Percentiles rank a stretch among this genome's conserved stretches.
Evolutionary conservation across 2,888 invertebrate species (phyloP).

Genomic region (Agrochola litura): DNA sequence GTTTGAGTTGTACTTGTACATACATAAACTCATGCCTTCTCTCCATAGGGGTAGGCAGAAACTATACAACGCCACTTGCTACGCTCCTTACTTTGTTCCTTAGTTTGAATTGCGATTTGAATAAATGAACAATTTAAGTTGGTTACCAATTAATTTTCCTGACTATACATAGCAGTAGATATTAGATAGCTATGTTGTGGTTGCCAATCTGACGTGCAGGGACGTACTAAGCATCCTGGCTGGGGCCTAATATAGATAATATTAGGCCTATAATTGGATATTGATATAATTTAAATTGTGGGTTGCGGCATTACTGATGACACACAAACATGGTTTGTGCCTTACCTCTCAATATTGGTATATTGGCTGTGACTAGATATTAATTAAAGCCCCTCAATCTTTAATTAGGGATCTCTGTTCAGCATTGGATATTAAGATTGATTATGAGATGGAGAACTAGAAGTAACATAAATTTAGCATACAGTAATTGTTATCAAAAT

Average conservation of each 20-base stretch:
- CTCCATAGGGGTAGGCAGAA: neutral
- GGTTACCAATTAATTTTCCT: neutral
- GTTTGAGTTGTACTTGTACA: neutral
- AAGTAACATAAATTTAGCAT: neutral
- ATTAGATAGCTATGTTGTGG: conserved; percentile 2
- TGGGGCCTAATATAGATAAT: conserved; percentile 10
- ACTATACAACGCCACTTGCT: neutral
- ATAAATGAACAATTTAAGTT: neutral
- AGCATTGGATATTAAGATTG: neutral
- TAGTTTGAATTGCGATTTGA: neutral
- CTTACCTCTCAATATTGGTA: conserved; percentile 10
- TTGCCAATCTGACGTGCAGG: conserved; percentile 8
- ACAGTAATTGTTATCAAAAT: too few relatives aligned
- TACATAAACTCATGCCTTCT: neutral
- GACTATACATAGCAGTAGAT: too few relatives aligned
- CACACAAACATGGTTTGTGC: neutral
- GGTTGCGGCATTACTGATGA: conserved; percentile 5
- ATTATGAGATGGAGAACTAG: neutral
- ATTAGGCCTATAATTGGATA: conserved; percentile 23
- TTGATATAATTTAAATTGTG: conserved; percentile 16
- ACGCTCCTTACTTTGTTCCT: neutral
- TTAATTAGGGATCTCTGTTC: neutral
- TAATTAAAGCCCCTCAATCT: neutral
- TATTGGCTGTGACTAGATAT: neutral
- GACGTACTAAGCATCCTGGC: conserved; percentile 9